These are phyloP conservation scores for Lophura nycthemera DNA, from an alignment of 2,113 vertebrate species.

Conservation along the genomic window DNA sequence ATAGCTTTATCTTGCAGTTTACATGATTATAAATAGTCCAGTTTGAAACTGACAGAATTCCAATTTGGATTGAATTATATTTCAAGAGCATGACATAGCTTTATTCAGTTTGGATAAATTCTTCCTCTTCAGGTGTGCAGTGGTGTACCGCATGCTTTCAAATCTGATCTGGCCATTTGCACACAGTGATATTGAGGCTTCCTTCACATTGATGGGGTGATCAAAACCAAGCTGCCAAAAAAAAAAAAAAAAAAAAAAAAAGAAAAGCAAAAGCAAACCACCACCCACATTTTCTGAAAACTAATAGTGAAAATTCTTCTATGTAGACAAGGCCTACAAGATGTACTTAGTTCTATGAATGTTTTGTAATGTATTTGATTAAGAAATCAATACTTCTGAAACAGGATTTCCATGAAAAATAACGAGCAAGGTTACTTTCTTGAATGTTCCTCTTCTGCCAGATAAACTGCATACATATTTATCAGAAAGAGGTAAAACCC, in stretches of 20 bases:
- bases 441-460: neutral
- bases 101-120: neutral
- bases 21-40: neutral
- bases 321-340: neutral
- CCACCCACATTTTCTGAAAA: neutral
- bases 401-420: neutral
- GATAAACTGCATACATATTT: neutral
- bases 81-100: neutral
- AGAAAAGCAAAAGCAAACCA: neutral
- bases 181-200: neutral
- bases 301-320: neutral
- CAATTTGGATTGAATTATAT: neutral
- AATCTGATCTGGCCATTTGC: neutral
- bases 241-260: no score
- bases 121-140: neutral
- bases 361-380: neutral
- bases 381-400: neutral
- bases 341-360: neutral
- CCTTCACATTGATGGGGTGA: neutral
- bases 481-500: neutral
- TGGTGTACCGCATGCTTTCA: accelerated
- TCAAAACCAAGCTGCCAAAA: neutral
- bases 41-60: neutral
- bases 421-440: neutral
- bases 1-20: neutral